These are phyloP conservation scores for Chanos chanos DNA, from an alignment of 2,797 vertebrate genomes.

Conservation along the genomic window DNA sequence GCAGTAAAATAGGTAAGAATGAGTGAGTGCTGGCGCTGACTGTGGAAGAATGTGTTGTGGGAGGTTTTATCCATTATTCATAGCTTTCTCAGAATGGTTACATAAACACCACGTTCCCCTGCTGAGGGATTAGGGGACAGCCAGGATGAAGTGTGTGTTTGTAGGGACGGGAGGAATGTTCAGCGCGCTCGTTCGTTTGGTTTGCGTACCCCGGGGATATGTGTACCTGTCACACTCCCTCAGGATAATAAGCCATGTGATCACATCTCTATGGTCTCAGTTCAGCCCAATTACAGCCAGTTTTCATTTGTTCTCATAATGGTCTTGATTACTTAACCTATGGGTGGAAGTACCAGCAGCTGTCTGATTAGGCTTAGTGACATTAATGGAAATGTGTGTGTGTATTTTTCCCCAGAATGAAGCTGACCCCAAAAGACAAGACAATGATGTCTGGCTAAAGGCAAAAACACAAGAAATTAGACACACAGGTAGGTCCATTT, in stretches of 20 bases:
- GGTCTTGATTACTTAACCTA: constrained; percentile 34
- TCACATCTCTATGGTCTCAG: constrained; percentile 52
- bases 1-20: neutral
- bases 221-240: constrained; percentile 38
- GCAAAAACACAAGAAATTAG: too few relatives aligned
- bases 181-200: constrained; percentile 24
- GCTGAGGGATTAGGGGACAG: constrained; percentile 11
- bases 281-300: constrained; percentile 42
- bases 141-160: constrained; percentile 7
- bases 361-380: constrained; percentile 6
- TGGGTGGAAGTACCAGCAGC: neutral
- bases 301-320: constrained; percentile 40
- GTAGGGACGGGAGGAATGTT: constrained; percentile 34
- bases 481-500: too few relatives aligned
- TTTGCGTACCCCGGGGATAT: constrained; percentile 19
- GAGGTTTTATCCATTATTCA: constrained; percentile 20
- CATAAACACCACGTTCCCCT: constrained; percentile 12
- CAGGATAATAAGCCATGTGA: constrained; percentile 54
- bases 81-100: constrained; percentile 19
- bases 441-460: too few relatives aligned
- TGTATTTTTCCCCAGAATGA: too few relatives aligned
- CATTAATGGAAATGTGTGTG: too few relatives aligned
- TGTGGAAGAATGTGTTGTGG: neutral
- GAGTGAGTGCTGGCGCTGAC: neutral
- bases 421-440: too few relatives aligned